Conservation (phyloP, 2,113 vertebrate species). For the Scolopax mira region DNA sequence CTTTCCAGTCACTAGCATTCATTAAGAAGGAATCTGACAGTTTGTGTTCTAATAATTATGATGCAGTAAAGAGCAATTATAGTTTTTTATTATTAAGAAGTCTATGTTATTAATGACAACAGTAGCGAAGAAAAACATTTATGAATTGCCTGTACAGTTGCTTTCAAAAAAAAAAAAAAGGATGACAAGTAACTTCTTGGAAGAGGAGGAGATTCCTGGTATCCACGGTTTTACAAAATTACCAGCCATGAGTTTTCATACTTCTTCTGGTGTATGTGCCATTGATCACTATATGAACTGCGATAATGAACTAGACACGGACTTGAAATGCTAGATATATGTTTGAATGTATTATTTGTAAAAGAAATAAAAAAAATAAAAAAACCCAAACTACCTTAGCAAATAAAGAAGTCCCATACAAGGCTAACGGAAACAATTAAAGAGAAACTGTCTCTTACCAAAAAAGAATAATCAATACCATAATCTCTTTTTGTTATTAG, state of each 20-base stretch:
- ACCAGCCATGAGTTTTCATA: background rate
- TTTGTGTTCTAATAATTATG: constrained; percentile 27
- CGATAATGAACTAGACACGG: background rate
- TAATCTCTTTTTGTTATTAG: background rate
- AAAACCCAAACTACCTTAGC: background rate
- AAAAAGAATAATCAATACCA: background rate
- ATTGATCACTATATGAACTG: background rate
- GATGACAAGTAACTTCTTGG: background rate
- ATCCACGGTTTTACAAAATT: background rate
- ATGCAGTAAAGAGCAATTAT: constrained; percentile 24
- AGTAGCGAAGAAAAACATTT: background rate
- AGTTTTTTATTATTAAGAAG: constrained; percentile 31
- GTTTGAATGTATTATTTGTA: background rate
- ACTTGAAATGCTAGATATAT: background rate
- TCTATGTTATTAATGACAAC: constrained; percentile 17
- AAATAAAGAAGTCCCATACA: background rate
- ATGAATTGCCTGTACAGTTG: background rate
- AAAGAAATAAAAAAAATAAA: background rate
- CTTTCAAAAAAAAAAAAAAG: background rate
- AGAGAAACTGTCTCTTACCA: background rate
- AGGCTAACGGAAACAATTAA: background rate
- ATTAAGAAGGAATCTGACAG: constrained; percentile 19
- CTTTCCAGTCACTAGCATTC: background rate
- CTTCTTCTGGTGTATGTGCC: background rate
- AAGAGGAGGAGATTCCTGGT: background rate